A percentile compares a stretch with the other conserved stretches of the same genome.
Conservation (phyloP, 2,113 vertebrate species). For the Raja brachyura region DNA sequence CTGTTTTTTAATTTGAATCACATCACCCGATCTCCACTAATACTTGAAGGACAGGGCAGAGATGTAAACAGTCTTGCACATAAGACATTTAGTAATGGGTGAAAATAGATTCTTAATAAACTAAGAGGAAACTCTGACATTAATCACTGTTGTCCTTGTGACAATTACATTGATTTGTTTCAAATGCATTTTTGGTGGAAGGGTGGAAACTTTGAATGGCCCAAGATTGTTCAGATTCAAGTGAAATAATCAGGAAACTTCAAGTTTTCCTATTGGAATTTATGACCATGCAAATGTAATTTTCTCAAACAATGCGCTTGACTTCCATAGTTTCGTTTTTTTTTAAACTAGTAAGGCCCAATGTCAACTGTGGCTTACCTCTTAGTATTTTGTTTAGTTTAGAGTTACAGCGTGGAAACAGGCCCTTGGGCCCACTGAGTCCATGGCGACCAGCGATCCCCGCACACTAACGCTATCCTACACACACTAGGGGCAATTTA, state of each 20-base stretch:
- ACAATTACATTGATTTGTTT: not conserved
- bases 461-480: too few species aligned
- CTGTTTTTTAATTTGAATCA: constrained; percentile 10
- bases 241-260: not conserved
- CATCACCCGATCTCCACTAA: not conserved
- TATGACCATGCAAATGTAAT: not conserved
- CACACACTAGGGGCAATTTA: too few species aligned
- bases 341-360: not conserved
- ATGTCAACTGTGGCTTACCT: not conserved
- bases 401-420: too few species aligned
- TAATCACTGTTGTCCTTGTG: not conserved
- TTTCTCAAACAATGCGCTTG: not conserved
- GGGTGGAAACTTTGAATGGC: not conserved
- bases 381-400: not conserved
- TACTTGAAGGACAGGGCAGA: constrained; percentile 7
- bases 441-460: too few species aligned
- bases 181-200: constrained; percentile 19
- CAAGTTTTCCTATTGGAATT: not conserved
- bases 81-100: not conserved
- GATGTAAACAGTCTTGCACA: not conserved
- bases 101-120: not conserved
- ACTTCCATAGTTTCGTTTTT: not conserved
- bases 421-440: too few species aligned
- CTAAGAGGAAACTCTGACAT: not conserved
- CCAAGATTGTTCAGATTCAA: not conserved